Evolutionary conservation across 1,140 invertebrate genomes (phyloP), one percentile per base, ranked within the genome.

Genomic region (Leptoteleia sp.): DNA sequence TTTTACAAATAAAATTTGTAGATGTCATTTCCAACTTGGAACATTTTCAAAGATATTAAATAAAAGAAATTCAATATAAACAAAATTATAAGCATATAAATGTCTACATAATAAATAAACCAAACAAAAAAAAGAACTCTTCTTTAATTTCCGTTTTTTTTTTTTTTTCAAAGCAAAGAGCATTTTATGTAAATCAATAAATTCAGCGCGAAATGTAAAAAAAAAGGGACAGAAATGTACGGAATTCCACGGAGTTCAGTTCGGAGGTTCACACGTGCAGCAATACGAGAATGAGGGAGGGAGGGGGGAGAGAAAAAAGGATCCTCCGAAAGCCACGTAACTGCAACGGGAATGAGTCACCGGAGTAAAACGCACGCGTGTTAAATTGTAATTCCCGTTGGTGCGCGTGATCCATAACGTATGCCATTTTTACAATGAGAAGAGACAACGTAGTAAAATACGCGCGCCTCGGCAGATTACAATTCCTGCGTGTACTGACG

Each of bases 341-440:
- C 75, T 71, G 52, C 75, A 71, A 22, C 65, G 43, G 27, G 47
- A 65, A 59, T 79, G 76, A 79, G 68, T 79, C 76, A 79, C 54
- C 57, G 47, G 38, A 31, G 61, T 47, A 68, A 68, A 76, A 62
- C 57, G 47, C 48, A 47, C 40, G 45, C 71, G 75, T 67, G 67
- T 77, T 77, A 65, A 77, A 71, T 77, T 67, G 75, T 77, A 61
- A 77, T 77, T 77, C 75, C 54, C 76, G 62, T 72, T 78, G 59
- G 52, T 67, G 76, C 61, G 61, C 76, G 76, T 78, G 76, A 78
- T 78, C 76, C 76, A 78, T 72, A 72, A 78, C 52, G 55, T 52
- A 71, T 52, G 61, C 33, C 59, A 77, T 54, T 78, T 78, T 72
- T 72, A 72, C 67, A 72, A 61, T 67, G 54, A 65, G 67, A 67